Conservation (phyloP, 2,113 vertebrate species). For the Mesocricetus auratus region DNA sequence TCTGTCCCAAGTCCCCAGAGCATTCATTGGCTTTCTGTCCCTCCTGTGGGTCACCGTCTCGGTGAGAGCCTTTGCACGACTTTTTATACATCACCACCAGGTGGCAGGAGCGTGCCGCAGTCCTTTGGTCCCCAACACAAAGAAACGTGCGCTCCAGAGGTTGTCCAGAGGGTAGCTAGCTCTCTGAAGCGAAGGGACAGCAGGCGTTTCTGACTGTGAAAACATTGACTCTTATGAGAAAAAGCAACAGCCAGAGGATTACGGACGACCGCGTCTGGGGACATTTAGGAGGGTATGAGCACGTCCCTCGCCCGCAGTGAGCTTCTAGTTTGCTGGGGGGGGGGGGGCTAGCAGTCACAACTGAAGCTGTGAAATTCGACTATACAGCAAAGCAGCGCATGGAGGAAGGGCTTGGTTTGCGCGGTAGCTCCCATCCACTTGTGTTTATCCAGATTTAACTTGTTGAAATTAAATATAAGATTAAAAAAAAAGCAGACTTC, state of each 20-base stretch:
- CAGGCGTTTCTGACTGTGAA: slow-evolving; percentile 37
- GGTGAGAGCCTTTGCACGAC: slow-evolving; percentile 28
- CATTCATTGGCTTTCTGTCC: neutral
- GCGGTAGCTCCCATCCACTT: neutral
- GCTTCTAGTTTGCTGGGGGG: neutral
- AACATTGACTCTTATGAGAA: slow-evolving; percentile 24
- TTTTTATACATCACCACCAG: slow-evolving; percentile 69
- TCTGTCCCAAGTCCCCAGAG: neutral
- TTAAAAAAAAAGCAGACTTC: neutral
- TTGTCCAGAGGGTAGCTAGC: slow-evolving; percentile 31
- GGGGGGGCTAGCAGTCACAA: neutral
- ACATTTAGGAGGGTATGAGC: neutral
- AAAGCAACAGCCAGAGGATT: slow-evolving; percentile 16
- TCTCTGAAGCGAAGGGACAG: slow-evolving; percentile 42
- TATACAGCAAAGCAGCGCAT: neutral
- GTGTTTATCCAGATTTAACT: slow-evolving; percentile 12
- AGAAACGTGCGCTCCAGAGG: neutral
- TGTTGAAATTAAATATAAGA: slow-evolving; percentile 18
- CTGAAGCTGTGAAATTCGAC: neutral
- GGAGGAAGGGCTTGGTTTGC: neutral
- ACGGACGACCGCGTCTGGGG: neutral
- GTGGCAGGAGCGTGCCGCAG: slow-evolving; percentile 78
- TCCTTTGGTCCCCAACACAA: slow-evolving; percentile 70
- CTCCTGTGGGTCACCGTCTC: slow-evolving; percentile 17
- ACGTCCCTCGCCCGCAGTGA: neutral